Conservation (phyloP, 2,888 invertebrate species). For the Tenthredo distinguenda region DNA sequence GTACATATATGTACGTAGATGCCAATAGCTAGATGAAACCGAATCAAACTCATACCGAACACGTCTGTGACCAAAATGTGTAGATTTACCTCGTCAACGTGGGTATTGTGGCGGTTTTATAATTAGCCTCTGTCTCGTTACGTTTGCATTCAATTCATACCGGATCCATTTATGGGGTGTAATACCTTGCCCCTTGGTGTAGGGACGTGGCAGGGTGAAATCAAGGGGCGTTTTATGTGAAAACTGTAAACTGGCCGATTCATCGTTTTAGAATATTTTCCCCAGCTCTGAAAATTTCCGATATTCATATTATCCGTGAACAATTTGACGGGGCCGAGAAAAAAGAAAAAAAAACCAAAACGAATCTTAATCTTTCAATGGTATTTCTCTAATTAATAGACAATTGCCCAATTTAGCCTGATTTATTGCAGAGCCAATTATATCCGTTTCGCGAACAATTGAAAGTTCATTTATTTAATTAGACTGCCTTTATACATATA, state of each 20-base stretch:
- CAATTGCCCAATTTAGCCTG: conserved; percentile 57
- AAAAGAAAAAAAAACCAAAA: no score
- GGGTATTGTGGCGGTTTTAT: conserved; percentile 67
- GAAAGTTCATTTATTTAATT: conserved; percentile 27
- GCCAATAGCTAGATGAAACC: not conserved
- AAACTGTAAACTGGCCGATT: not conserved
- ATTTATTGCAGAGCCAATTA: not conserved
- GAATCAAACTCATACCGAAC: not conserved
- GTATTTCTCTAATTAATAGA: conserved; percentile 54
- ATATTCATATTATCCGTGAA: no score
- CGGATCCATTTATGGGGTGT: conserved; percentile 24
- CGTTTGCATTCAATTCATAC: conserved; percentile 29
- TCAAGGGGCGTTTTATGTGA: not conserved
- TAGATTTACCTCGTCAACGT: conserved; percentile 63
- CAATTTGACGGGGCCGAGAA: no score
- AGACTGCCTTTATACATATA: not conserved
- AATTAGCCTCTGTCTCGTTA: conserved; percentile 59
- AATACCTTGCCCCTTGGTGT: conserved; percentile 37
- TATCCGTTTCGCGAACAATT: conserved; percentile 21
- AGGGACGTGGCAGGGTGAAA: conserved; percentile 44
- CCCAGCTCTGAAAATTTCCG: no score
- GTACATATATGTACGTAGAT: not conserved
- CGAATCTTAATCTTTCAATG: no score
- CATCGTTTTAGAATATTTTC: not conserved
- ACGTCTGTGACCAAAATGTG: not conserved